Percentiles rank a stretch among this genome's conserved stretches.
Conservation (phyloP, 2,797 vertebrate species). For the Lepus oiostolus region DNA sequence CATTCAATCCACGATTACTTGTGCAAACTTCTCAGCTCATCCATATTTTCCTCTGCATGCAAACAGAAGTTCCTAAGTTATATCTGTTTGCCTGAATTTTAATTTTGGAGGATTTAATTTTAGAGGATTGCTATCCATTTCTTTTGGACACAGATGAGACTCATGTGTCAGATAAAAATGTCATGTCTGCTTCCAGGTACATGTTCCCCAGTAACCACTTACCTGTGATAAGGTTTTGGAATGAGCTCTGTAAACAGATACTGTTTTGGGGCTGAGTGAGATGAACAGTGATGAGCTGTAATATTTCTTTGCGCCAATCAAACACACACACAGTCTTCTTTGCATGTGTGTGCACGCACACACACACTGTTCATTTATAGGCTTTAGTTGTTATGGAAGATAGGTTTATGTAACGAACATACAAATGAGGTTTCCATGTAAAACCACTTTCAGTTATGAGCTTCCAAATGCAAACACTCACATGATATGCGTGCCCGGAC, state of each 20-base stretch:
- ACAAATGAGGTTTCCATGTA: background rate
- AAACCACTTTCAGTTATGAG: background rate
- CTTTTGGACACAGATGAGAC: background rate
- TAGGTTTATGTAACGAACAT: background rate
- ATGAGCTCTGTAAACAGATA: background rate
- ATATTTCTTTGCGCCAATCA: background rate
- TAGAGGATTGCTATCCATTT: background rate
- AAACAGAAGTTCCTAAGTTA: constrained; percentile 38
- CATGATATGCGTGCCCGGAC: accelerated
- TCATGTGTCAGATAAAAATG: constrained; percentile 21
- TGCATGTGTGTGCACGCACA: no score
- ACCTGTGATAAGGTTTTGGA: background rate
- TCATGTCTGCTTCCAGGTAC: background rate
- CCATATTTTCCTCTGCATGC: constrained; percentile 48
- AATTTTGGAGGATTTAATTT: background rate
- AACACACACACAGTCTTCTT: background rate
- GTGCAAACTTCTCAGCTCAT: background rate
- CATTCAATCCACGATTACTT: background rate
- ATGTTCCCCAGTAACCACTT: background rate
- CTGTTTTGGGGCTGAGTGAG: background rate
- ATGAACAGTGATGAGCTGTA: background rate
- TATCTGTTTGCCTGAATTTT: constrained; percentile 32
- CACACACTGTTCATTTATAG: background rate
- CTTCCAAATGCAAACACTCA: background rate
- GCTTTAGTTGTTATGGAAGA: background rate